phyloP scores from a whole-genome alignment of 2,888 invertebrate species.

The Argynnis bischoffii region DNA sequence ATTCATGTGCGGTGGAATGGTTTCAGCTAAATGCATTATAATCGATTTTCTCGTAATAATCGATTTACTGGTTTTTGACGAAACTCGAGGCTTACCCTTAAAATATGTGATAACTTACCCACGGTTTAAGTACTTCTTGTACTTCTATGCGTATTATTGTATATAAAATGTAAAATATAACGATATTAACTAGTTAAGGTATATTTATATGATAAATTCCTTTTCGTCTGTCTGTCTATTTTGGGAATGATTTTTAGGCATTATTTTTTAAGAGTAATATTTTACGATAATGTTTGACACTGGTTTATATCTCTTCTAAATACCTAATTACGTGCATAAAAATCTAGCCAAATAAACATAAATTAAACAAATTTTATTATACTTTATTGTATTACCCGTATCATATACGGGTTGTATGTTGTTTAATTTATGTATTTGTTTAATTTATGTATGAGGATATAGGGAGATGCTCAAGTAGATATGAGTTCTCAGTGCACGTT shows the following conservation, averaged over 20 bases:
- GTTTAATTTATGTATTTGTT: too few relatives aligned
- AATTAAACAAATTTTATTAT: too few relatives aligned
- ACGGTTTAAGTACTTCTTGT: conserved; percentile 49
- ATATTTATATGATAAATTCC: conserved; percentile 57
- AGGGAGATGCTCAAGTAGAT: too few relatives aligned
- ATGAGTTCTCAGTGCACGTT: too few relatives aligned
- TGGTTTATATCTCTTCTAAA: background rate
- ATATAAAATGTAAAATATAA: conserved; percentile 73
- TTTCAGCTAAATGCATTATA: conserved; percentile 29
- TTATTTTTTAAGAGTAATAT: background rate
- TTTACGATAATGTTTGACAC: background rate
- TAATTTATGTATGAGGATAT: too few relatives aligned
- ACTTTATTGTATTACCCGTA: too few relatives aligned
- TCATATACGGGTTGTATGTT: too few relatives aligned
- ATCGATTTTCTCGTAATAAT: conserved; percentile 17
- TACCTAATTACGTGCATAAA: background rate
- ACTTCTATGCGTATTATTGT: conserved; percentile 59
- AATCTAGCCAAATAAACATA: background rate
- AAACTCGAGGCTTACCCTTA: conserved; percentile 49
- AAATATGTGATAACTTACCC: conserved; percentile 61
- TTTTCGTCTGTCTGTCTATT: conserved; percentile 55
- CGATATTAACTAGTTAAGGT: conserved; percentile 55
- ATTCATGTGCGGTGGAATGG: conserved; percentile 25
- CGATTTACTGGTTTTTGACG: conserved; percentile 45
- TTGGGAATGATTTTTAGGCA: conserved; percentile 47